phyloP scores from a whole-genome alignment of 2,113 vertebrate genomes.

The Boulengeromyrus knoepffleri region DNA sequence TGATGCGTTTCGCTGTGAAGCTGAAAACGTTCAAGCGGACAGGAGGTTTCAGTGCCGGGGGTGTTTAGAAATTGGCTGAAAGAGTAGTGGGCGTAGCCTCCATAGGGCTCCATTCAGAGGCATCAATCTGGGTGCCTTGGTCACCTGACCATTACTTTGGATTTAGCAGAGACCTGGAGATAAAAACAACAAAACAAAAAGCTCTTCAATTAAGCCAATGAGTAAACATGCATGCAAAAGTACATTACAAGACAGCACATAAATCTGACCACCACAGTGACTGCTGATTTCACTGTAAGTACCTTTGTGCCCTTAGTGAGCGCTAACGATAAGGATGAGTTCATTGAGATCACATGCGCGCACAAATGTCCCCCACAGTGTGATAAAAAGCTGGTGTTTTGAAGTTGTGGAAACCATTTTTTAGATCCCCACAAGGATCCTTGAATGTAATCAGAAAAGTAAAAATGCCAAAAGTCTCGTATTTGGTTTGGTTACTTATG shows the following conservation, averaged over 20 bases:
- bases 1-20: background rate
- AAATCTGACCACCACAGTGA: constrained; percentile 32
- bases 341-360: background rate
- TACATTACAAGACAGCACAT: constrained; percentile 33
- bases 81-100: background rate
- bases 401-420: too few species aligned
- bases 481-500: too few species aligned
- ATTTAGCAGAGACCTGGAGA: background rate
- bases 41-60: background rate
- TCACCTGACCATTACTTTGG: background rate
- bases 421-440: too few species aligned
- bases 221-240: constrained; percentile 26
- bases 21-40: background rate
- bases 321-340: background rate
- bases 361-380: background rate
- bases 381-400: too few species aligned
- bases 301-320: background rate
- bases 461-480: too few species aligned
- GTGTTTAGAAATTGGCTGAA: background rate
- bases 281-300: constrained; percentile 28
- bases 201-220: constrained; percentile 36
- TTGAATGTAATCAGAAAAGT: too few species aligned
- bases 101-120: background rate
- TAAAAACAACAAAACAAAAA: background rate
- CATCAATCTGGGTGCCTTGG: background rate